Conservation (phyloP, 2,888 invertebrate species). For the Rhyacophila evoluta region DNA sequence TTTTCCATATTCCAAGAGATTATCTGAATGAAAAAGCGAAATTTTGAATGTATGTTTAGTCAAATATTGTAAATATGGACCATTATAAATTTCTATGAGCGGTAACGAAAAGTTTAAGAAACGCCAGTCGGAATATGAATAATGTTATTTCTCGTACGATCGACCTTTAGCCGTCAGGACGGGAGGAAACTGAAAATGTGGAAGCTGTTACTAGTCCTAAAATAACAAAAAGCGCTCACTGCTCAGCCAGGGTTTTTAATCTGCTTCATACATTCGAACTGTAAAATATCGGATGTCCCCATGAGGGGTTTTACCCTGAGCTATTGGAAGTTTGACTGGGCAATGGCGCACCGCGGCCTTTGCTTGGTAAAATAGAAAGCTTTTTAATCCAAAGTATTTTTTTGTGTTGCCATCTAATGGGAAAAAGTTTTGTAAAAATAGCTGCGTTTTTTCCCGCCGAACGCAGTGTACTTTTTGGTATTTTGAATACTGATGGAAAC, state of each 20-base stretch:
- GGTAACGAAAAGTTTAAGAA: not conserved
- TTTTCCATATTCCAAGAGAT: no score
- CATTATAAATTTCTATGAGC: no score
- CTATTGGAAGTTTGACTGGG: constrained; percentile 30
- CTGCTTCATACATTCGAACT: constrained; percentile 44
- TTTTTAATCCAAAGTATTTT: constrained; percentile 24
- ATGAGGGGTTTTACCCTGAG: constrained; percentile 33
- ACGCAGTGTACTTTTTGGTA: not conserved
- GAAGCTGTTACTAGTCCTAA: constrained; percentile 44
- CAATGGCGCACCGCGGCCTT: constrained; percentile 22
- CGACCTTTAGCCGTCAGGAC: constrained; percentile 15
- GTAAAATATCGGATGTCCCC: constrained; percentile 51
- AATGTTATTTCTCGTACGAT: not conserved
- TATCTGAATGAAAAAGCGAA: no score
- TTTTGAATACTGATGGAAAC: not conserved
- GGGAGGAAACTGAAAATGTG: constrained; percentile 29
- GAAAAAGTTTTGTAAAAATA: not conserved
- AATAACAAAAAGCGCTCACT: constrained; percentile 39
- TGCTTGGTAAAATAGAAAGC: constrained; percentile 15
- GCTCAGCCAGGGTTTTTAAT: constrained; percentile 40
- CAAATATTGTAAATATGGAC: no score
- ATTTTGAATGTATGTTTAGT: no score
- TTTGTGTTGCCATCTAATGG: constrained; percentile 14
- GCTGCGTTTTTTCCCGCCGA: not conserved
- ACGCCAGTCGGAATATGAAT: not conserved